phyloP scores from a whole-genome alignment of 2,113 vertebrate genomes.

The Eulemur macaco region DNA sequence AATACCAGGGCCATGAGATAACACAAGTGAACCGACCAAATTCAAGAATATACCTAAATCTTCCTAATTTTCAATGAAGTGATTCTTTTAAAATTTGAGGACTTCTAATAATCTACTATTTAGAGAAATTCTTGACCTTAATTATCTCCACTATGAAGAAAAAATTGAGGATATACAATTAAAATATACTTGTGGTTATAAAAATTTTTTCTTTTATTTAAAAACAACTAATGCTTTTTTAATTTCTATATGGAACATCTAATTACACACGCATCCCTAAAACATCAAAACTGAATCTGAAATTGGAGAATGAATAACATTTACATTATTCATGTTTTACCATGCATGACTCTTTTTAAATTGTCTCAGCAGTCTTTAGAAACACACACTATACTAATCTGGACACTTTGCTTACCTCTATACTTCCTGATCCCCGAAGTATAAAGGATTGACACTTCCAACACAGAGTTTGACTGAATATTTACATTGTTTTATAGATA shows the following conservation, averaged over 20 bases:
- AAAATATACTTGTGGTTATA: neutral
- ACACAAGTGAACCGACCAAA: neutral
- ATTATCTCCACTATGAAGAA: neutral
- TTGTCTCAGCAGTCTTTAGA: neutral
- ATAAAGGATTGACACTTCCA: neutral
- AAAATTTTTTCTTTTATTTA: neutral
- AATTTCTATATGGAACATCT: neutral
- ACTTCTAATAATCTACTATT: neutral
- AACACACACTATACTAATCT: neutral
- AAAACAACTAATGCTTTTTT: neutral
- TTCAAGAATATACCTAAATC: neutral
- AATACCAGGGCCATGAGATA: neutral
- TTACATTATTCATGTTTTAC: neutral
- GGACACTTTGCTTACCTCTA: neutral
- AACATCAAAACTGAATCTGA: neutral
- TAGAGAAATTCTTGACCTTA: neutral
- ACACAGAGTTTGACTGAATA: neutral
- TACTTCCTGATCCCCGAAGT: neutral
- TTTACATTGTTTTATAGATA: neutral
- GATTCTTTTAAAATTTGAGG: neutral
- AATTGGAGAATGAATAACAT: neutral
- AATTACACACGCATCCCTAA: neutral
- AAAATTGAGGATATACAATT: neutral
- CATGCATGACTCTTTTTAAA: neutral
- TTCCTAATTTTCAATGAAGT: neutral